Base-by-base conservation (phyloP, 1,140 invertebrate species). In the Parasteatoda tepidariorum region DNA sequence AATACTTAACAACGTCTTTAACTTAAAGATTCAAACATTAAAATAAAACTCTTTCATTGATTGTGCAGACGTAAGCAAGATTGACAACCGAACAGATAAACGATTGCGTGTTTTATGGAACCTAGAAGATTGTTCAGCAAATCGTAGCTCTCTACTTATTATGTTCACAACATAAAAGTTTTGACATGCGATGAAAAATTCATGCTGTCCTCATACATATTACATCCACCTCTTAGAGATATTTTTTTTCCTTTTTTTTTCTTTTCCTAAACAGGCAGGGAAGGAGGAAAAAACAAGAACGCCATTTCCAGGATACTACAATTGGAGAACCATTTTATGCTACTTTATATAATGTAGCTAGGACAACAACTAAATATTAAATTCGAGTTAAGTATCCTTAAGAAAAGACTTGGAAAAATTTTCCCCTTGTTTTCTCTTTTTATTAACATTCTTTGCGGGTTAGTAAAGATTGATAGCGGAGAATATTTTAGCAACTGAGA, bases 121-220 rank as follows among this genome's bases (percentile, higher is more conserved):
- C 41, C 57, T 71, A 34, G 61, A 78, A 66, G 64, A 64, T 66
- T 78, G 34, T 22, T 66, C 74, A 66, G 26, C 38, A 61, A 78
- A 78, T 78, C 41, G 61, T 78, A 48, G n/a, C 74, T 66, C 7
- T 30, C 61, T 61, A 54, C 74, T 66, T 78, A 78, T 78, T 54
- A 24, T 61, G 18, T 28, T 54, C 15, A 13, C 33, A 78, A 54
- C 55, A 62, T 22, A 55, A 64, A 54, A 66, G 74, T 78, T 78
- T 78, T 78, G 74, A 66, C 74, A 78, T 48, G 26, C 34, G 26
- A 78, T 78, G 74, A 78, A 78, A 78, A 48, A 78, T 78, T 78
- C 74, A 78, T 78, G 74, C n/a, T 59, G 2, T 41, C 74, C 66
- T 78, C 74, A 78, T 78, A 66, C 74, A 78, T 78, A 78, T 78